phyloP scores from a whole-genome alignment of 2,797 vertebrate genomes.

The Cheirogaleus major region DNA sequence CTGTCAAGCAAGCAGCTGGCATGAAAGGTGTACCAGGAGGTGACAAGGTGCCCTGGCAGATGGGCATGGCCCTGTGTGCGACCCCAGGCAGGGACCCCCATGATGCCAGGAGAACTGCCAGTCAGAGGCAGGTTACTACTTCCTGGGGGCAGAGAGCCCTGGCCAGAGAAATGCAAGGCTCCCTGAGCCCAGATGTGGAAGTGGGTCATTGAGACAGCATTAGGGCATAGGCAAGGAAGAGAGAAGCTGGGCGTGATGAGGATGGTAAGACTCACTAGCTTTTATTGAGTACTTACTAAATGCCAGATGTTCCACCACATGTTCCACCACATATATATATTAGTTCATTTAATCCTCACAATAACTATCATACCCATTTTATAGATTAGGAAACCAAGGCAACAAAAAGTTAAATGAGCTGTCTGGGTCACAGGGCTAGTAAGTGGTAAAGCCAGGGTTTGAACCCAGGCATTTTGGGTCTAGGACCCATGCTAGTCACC shows the following conservation, averaged over 20 bases:
- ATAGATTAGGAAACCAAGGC: background rate
- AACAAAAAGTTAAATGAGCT: background rate
- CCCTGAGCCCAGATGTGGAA: background rate
- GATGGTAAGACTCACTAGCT: background rate
- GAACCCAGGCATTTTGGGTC: background rate
- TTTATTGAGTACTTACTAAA: background rate
- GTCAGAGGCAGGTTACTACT: background rate
- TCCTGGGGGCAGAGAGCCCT: background rate
- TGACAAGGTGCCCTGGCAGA: background rate
- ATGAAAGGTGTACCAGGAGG: background rate
- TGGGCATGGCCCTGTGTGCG: background rate
- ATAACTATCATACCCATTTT: background rate
- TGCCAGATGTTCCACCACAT: background rate
- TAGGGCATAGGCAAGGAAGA: background rate
- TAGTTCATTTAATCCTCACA: background rate
- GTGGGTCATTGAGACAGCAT: background rate
- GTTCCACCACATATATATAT: background rate
- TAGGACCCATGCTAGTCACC: background rate
- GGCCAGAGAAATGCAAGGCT: background rate
- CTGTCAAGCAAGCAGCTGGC: background rate
- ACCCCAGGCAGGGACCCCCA: background rate
- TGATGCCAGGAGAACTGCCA: background rate
- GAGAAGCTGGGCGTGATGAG: background rate
- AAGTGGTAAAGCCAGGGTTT: background rate
- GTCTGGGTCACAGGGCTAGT: background rate